Base-by-base conservation (phyloP, 2,888 invertebrate species). In the Chouioia cunea region DNA sequence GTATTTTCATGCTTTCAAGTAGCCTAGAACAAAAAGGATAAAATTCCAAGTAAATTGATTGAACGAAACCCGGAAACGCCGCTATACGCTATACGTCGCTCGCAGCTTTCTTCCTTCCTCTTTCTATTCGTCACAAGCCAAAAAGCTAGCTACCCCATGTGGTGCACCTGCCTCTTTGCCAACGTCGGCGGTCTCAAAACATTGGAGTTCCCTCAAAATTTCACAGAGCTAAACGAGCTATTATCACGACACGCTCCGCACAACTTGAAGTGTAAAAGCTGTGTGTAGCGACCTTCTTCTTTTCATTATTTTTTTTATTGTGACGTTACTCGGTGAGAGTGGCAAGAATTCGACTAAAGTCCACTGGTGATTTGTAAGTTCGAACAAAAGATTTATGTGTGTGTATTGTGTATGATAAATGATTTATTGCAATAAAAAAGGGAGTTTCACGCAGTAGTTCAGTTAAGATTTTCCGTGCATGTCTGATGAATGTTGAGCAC, bases 1-100 rank as follows among this genome's bases (percentile, higher is more conserved):
- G 92, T 89, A 93, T 92, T 86, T 93, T 93, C 90, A 93, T 93
- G 79, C 91, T 92, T 84, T 95, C 95, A 83, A 95, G 87, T 72
- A 95, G 88, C 81, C 95, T 95, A 89, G 14, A 89, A 89, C 75
- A 79, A 77, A 80, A 76, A 76, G 44, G 66, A 43, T 15, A 18
- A 47, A 6, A 22, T 27, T 36, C 59, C 44, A 47, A 23, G 46
- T 48, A 36, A 63, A 43, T 36, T 12, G 23, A 15, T 23, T 47
- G n/a, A n/a, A 4, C 66, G 23, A 70, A 36, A 50, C 46, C 75
- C 71, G 74, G 71, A 74, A 76, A 71, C 54, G 57, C 47, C 18
- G n/a, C n/a, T 36, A 36, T 6, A 36, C 4, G 36, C 36, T 10
- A 12, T 10, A 27, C 2, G 6, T 27, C 27, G n/a, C 27, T 6